Conservation (phyloP, 2,797 vertebrate species). For the Thripadectes ignobilis region DNA sequence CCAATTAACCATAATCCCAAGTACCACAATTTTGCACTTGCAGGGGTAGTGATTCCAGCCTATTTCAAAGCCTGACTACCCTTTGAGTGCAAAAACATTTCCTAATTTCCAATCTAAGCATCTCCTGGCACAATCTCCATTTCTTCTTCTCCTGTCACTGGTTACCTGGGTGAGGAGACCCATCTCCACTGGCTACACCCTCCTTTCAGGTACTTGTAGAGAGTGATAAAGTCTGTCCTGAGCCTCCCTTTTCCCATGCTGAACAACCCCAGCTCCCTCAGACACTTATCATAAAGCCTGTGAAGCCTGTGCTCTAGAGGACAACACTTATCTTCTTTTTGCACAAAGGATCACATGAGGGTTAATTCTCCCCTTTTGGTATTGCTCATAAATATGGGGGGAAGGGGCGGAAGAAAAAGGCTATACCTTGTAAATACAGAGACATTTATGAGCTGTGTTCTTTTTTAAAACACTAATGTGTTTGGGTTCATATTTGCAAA, state of each 20-base stretch:
- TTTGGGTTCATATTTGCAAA: not conserved
- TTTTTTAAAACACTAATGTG: too few species aligned
- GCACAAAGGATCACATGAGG: not conserved
- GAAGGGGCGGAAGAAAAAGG: not conserved
- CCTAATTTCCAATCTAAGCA: not conserved
- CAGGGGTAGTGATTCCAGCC: not conserved
- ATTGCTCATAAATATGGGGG: not conserved
- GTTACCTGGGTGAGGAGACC: not conserved
- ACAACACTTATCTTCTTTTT: not conserved
- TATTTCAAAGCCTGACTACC: not conserved
- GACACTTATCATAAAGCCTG: not conserved
- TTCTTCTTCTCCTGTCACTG: not conserved
- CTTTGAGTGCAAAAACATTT: not conserved
- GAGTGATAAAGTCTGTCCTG: not conserved
- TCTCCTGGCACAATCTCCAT: not conserved
- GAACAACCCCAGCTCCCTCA: not conserved
- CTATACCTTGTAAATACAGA: not conserved
- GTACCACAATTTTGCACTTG: not conserved
- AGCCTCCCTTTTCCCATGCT: not conserved
- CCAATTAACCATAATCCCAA: not conserved
- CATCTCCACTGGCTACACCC: not conserved
- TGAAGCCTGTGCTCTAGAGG: not conserved
- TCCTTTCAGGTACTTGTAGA: not conserved
- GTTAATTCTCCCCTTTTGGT: not conserved
- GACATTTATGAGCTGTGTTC: not conserved